Conservation (phyloP, 1,140 invertebrate genomes). For the Acyrthosiphon pisum region DNA sequence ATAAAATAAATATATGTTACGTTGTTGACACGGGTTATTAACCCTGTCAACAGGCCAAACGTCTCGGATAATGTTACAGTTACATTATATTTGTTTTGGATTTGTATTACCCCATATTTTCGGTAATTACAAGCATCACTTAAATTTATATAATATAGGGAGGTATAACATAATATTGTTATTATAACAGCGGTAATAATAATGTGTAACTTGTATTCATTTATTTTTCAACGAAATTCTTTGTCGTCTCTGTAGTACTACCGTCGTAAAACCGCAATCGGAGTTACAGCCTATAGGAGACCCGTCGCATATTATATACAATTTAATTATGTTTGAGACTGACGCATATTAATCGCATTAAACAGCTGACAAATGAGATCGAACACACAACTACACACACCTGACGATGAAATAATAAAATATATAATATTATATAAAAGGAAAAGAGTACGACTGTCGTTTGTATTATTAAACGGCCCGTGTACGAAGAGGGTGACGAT, state of each 20-base stretch:
- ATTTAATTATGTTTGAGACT: neutral
- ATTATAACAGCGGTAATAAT: neutral
- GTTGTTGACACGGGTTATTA: neutral
- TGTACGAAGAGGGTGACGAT: neutral
- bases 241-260: neutral
- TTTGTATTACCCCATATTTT: neutral
- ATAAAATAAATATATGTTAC: neutral
- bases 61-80: neutral
- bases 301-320: neutral
- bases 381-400: neutral
- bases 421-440: neutral
- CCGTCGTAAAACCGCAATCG: neutral
- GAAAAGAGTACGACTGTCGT: neutral
- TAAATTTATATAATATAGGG: neutral
- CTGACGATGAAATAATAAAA: neutral
- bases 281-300: neutral
- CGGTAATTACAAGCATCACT: neutral
- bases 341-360: neutral
- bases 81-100: neutral
- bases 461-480: constrained; percentile 30
- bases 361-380: neutral
- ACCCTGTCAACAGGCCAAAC: neutral
- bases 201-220: neutral
- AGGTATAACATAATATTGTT: neutral
- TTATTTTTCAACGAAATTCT: neutral